These are phyloP conservation scores for Nomada flava DNA, from an alignment of 2,888 invertebrate species.

Conservation along the genomic window DNA sequence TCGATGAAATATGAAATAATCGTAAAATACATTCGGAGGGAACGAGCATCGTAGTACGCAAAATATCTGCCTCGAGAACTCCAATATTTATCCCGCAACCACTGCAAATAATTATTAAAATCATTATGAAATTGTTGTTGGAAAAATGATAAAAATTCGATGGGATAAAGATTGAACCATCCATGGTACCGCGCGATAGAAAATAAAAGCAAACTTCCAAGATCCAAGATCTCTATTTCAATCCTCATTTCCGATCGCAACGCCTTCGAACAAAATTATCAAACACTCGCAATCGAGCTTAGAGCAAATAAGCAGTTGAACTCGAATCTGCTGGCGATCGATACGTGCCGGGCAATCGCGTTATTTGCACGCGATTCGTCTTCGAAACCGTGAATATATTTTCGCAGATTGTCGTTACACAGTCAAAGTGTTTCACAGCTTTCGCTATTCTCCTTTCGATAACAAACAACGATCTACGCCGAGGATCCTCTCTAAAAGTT, in stretches of 20 bases:
- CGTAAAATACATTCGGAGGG: not conserved
- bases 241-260: not conserved
- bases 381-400: constrained; percentile 20
- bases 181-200: not conserved
- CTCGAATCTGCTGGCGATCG: not conserved
- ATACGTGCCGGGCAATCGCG: not conserved
- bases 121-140: too few species aligned
- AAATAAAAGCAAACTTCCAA: not conserved
- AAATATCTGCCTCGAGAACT: too few species aligned
- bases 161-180: too few species aligned
- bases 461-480: constrained; percentile 18
- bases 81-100: too few species aligned
- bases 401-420: constrained; percentile 9
- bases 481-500: not conserved
- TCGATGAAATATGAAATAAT: not conserved
- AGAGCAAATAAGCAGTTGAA: constrained; percentile 2
- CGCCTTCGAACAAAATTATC: not conserved
- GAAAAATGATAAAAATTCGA: too few species aligned
- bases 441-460: too few species aligned
- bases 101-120: too few species aligned
- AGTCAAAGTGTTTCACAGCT: constrained; percentile 1
- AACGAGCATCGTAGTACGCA: too few species aligned
- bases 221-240: not conserved
- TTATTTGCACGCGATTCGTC: not conserved
- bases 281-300: not conserved